Evolutionary conservation across 2,113 vertebrate species (phyloP), one percentile per base, ranked within the genome.

Genomic region (Cinclus mexicanus): DNA sequence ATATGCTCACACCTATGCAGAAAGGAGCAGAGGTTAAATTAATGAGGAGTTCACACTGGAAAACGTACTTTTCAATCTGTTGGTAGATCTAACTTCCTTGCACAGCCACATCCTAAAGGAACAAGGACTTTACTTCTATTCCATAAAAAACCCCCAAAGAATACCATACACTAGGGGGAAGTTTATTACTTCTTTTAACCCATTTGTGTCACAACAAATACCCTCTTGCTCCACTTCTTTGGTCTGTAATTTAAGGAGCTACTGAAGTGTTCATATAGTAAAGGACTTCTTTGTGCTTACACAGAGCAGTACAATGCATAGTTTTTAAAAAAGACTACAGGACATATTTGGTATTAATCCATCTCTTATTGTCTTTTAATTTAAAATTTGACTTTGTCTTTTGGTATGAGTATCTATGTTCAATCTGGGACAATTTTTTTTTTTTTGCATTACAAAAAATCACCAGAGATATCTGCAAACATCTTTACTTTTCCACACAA

Each of bases 61-160:
- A 92, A 83, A 79, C 3, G 3, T 28, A 21, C 46, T 67, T 78
- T 82, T 75, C 50, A 56, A 2, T 49, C 42, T 86, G 63, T 57
- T 88, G 19, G 19, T 37, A 72, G 14, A 77, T 65, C 26, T 41
- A 74, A 65, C 26, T 92, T 86, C 46, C n/a, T 90, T 23, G 35
- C 33, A 46, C 16, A 88, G n/a, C 14, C 31, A 52, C 7, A 17
- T 44, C 39, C 61, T 59, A 41, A 64, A 76, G 57, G 14, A 94
- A 92, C 21, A 64, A 37, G 10, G 15, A 29, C 11, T 64, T 85
- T 1, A 5, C 26, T 67, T 70, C 8, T 37, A 14, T 13, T 55
- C 16, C 35, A 41, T 18, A 19, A 47, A 76, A 72, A 55, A 26
- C 0, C 4, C 10, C 20, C 0, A 0, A 49, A 50, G 10, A 85